Conservation (phyloP, 2,797 vertebrate genomes). For the Rachycentron canadum region DNA sequence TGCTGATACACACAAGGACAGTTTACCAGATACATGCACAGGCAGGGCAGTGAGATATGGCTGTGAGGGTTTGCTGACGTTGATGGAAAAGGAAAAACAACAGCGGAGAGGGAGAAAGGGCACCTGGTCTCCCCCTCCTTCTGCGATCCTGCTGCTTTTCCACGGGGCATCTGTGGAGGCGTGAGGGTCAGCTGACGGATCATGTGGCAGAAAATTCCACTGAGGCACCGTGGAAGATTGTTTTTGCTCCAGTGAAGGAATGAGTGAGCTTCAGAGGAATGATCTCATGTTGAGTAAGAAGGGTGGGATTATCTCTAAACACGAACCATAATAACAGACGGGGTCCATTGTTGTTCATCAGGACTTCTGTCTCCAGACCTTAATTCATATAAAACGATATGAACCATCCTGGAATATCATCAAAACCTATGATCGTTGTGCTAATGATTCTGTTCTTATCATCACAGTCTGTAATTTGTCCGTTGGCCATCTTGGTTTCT, state of each 20-base stretch:
- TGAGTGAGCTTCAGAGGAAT: neutral
- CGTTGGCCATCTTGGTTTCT: no score
- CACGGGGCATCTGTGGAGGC: neutral
- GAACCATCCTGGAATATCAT: no score
- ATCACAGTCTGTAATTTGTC: no score
- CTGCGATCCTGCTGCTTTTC: slow-evolving; percentile 33
- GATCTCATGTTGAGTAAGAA: neutral
- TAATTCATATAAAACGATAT: no score
- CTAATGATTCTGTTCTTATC: no score
- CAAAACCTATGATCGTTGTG: no score
- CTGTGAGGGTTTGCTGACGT: slow-evolving; percentile 40
- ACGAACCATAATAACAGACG: no score
- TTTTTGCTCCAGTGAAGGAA: neutral
- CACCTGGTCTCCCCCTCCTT: neutral
- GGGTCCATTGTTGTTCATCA: neutral
- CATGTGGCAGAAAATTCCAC: slow-evolving; percentile 34
- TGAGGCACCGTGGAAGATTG: neutral
- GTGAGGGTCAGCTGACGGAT: slow-evolving; percentile 32
- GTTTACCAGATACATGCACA: neutral
- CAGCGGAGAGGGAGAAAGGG: slow-evolving; percentile 19
- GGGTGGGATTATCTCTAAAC: neutral
- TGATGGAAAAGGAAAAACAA: slow-evolving; percentile 48
- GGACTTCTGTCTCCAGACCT: no score
- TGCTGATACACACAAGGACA: neutral
- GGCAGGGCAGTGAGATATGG: neutral